Evolutionary conservation across 2,888 invertebrate genomes (phyloP).

Genomic region (Ochropleura plecta): DNA sequence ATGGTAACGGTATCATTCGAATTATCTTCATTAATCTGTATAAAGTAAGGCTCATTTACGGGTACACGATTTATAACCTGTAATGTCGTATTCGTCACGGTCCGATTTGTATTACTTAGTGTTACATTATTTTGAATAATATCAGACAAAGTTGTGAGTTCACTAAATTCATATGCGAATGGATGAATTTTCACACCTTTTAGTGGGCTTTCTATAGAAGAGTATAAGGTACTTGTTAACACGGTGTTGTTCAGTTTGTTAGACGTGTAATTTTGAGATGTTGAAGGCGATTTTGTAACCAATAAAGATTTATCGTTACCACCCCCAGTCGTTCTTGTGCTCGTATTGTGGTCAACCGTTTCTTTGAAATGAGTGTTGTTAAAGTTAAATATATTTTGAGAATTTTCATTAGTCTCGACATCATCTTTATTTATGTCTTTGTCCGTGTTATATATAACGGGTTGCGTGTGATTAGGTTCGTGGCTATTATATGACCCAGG

Average conservation of each 20-base stretch:
- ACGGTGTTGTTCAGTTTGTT: background rate
- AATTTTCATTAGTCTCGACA: background rate
- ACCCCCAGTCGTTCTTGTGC: background rate
- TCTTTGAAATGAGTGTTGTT: background rate
- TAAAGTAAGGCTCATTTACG: background rate
- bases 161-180: background rate
- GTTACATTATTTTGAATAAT: background rate
- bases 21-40: background rate
- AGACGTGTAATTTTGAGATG: background rate
- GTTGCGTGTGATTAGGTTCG: slow-evolving; percentile 2
- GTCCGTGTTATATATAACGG: background rate
- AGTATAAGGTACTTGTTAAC: background rate
- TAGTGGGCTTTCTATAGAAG: background rate
- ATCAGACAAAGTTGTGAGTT: background rate
- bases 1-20: background rate
- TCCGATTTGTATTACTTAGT: background rate
- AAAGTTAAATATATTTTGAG: background rate
- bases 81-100: background rate
- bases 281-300: background rate
- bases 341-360: background rate
- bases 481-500: slow-evolving; percentile 2
- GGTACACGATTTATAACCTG: background rate
- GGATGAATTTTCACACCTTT: background rate
- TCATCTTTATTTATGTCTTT: background rate
- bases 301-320: background rate